These are phyloP conservation scores for Salvelinus fontinalis DNA, from an alignment of 2,113 vertebrate genomes.

Conservation along the genomic window DNA sequence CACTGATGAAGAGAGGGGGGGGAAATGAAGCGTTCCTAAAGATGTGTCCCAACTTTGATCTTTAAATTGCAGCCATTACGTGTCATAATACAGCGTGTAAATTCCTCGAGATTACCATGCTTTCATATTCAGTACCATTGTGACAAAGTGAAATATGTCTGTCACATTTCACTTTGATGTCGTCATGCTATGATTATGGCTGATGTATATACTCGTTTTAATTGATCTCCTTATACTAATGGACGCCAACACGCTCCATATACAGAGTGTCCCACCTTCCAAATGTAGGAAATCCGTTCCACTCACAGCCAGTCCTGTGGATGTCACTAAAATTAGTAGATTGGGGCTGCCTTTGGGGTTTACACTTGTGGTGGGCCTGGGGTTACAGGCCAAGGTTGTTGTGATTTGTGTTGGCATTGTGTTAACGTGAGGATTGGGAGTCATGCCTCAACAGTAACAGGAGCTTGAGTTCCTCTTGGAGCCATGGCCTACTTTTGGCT, in stretches of 20 bases:
- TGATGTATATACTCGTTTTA: slow-evolving; percentile 19
- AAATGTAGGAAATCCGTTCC: slow-evolving; percentile 34
- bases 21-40: slow-evolving; percentile 36
- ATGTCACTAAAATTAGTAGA: slow-evolving; percentile 46
- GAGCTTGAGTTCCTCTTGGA: slow-evolving; percentile 29
- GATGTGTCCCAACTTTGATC: slow-evolving; percentile 57
- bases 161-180: slow-evolving; percentile 36
- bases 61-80: slow-evolving; percentile 53
- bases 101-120: slow-evolving; percentile 43
- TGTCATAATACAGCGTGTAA: slow-evolving; percentile 42
- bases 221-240: background rate
- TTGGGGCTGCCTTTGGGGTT: slow-evolving; percentile 42
- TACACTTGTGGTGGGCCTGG: slow-evolving; percentile 33
- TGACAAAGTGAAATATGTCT: slow-evolving; percentile 12
- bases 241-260: slow-evolving; percentile 15
- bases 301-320: slow-evolving; percentile 29
- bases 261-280: slow-evolving; percentile 11
- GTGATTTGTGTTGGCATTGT: slow-evolving; percentile 52
- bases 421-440: slow-evolving; percentile 41
- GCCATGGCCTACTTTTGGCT: slow-evolving; percentile 38
- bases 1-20: slow-evolving; percentile 13
- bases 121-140: slow-evolving; percentile 36
- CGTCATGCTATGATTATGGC: slow-evolving; percentile 22
- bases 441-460: slow-evolving; percentile 23
- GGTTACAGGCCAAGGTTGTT: slow-evolving; percentile 28